Base-by-base conservation (phyloP, 1,140 invertebrate species). In the Nasonia giraulti region DNA sequence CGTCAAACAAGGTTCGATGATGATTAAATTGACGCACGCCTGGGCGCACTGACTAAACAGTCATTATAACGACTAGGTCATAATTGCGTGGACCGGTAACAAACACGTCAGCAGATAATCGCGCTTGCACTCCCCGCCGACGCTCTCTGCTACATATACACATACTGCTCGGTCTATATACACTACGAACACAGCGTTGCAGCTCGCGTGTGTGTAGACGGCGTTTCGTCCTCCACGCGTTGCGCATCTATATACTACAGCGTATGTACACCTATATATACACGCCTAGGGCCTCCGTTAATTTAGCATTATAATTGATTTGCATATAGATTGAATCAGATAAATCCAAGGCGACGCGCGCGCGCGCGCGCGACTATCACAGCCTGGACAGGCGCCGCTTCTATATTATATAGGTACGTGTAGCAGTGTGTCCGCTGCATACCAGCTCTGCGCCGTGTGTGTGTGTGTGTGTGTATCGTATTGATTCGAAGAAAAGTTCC, bases 291-390 rank as follows among this genome's bases (percentile, higher is more conserved):
- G 47, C 12, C 31, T 37, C 78, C 87, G 89, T 91, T 91, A 90
- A 91, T 91, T 91, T 90, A 91, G 86, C 88, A 91, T 91, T 91
- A 90, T 91, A 91, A 91, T 91, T 91, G 89, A 90, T 91, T 92
- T 91, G 90, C 90, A 91, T 91, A 91, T 91, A 91, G 89, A 91
- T 91, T 91, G 90, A 91, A 91, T 90, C 90, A 87, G 89, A 89
- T 91, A 90, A 90, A 91, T 90, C 86, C 86, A 88, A 85, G 87
- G 73, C 81, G 85, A 88, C 81, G 86, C 74, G 55, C 11, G 50
- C 0, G 23, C 0, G 23, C 17, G 62, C 27, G 4, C 27, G 75
- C 23, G 40, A 55, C 62, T 62, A 62, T 62, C 55, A 2, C 27
- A 62, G 55, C 55, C 17, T n/a, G 77, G 31, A 73, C 68, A 73